A percentile compares a stretch with the other conserved stretches of the same genome.
These are phyloP conservation scores for Erethizon dorsatum DNA, from an alignment of 2,797 vertebrate species.

Conservation along the genomic window DNA sequence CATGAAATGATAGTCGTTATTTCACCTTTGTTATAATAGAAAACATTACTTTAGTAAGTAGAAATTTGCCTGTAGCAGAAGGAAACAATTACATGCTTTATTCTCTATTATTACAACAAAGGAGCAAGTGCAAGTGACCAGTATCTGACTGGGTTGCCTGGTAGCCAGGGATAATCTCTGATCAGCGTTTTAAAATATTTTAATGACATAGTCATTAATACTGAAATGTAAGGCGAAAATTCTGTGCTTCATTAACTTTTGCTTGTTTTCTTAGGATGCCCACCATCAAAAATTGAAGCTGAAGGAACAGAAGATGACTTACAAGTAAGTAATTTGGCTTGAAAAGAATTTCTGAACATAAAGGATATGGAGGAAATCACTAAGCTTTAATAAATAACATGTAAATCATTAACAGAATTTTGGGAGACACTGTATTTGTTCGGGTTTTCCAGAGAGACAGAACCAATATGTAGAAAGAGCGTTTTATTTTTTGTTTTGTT, in stretches of 20 bases:
- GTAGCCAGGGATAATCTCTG: constrained; percentile 54
- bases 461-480: not conserved
- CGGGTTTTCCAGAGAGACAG: not conserved
- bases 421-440: constrained; percentile 1
- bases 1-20: not conserved
- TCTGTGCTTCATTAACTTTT: constrained; percentile 53
- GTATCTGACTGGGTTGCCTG: not conserved
- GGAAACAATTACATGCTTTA: not conserved
- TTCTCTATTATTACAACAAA: constrained; percentile 42
- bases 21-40: constrained; percentile 8
- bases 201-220: not conserved
- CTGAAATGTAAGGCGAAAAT: constrained; percentile 49
- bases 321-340: constrained; percentile 92
- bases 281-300: constrained; percentile 92
- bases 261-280: constrained; percentile 91
- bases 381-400: constrained; percentile 15
- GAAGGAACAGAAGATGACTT: constrained; percentile 94
- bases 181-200: not conserved
- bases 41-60: constrained; percentile 14
- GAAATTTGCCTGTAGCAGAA: not conserved
- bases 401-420: constrained; percentile 24
- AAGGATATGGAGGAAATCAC: not conserved
- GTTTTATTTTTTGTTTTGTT: not conserved
- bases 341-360: constrained; percentile 58
- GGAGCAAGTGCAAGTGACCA: not conserved